Percentiles rank a stretch among this genome's conserved stretches.
Conservation (phyloP, 1,140 invertebrate genomes). For the Saxidomus purpurata region DNA sequence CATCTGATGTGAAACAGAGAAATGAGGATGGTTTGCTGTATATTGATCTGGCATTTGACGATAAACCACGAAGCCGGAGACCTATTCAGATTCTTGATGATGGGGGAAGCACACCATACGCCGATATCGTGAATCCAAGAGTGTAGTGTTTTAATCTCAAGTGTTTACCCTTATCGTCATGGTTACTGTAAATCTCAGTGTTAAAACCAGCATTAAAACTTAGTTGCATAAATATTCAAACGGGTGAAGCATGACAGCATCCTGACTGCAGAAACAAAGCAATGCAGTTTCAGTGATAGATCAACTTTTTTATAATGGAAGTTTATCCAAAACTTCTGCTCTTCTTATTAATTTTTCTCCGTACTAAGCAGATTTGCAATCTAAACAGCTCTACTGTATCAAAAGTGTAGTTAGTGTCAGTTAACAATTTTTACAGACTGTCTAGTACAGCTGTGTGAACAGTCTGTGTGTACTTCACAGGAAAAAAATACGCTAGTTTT, state of each 20-base stretch:
- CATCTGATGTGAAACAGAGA: conserved; percentile 52
- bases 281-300: not conserved
- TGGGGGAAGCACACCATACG: conserved; percentile 44
- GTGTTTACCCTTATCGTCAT: not conserved
- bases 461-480: too few species aligned
- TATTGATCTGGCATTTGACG: conserved; percentile 74
- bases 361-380: not conserved
- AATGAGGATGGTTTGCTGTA: conserved; percentile 74
- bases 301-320: too few species aligned
- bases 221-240: not conserved
- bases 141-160: not conserved
- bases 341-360: too few species aligned
- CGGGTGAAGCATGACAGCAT: too few species aligned
- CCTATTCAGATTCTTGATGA: conserved; percentile 73
- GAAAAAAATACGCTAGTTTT: not conserved
- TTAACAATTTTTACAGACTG: not conserved
- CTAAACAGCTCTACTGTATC: not conserved
- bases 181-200: not conserved
- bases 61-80: conserved; percentile 71
- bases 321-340: too few species aligned
- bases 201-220: not conserved
- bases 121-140: conserved; percentile 56
- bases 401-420: not conserved
- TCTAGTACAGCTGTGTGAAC: not conserved
- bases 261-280: not conserved